Evolutionary conservation across 2,113 vertebrate genomes (phyloP).

Genomic region (Etheostoma spectabile): DNA sequence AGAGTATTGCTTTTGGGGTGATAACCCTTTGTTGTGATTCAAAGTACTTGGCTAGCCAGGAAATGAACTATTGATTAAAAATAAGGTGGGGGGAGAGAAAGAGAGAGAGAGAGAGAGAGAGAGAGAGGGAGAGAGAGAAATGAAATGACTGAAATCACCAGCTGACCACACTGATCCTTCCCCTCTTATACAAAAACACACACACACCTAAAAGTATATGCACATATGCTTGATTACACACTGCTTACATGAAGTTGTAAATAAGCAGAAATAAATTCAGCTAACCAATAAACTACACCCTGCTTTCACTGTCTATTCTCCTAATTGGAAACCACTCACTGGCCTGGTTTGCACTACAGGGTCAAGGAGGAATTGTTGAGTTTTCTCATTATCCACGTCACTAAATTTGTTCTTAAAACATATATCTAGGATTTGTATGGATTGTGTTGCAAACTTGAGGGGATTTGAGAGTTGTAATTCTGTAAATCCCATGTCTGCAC

Average conservation of each 20-base stretch:
- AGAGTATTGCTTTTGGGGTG: conserved; percentile 45
- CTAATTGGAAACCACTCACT: conserved; percentile 48
- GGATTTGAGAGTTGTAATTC: conserved; percentile 25
- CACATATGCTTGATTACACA: conserved; percentile 16
- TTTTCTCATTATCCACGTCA: conserved; percentile 45
- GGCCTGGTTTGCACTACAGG: conserved; percentile 29
- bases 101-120: neutral
- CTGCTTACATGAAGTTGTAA: conserved; percentile 38
- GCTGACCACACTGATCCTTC: conserved; percentile 12
- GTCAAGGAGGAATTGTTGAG: conserved; percentile 16
- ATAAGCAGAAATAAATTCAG: conserved; percentile 27
- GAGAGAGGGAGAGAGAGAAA: neutral
- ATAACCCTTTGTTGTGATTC: conserved; percentile 69
- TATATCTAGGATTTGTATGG: conserved; percentile 38
- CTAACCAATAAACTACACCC: conserved; percentile 30
- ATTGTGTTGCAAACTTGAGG: conserved; percentile 38
- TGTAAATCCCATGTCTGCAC: conserved; percentile 25
- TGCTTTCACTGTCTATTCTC: conserved; percentile 10
- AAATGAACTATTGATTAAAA: conserved; percentile 79
- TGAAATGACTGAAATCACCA: conserved; percentile 36
- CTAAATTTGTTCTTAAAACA: conserved; percentile 33
- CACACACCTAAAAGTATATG: neutral
- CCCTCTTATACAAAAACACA: neutral
- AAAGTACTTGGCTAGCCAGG: conserved; percentile 61
- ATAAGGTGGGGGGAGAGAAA: neutral